A percentile compares a stretch with the other conserved stretches of the same genome.
Conservation (phyloP, 2,797 vertebrate genomes). For the Clarias laeviceps region DNA sequence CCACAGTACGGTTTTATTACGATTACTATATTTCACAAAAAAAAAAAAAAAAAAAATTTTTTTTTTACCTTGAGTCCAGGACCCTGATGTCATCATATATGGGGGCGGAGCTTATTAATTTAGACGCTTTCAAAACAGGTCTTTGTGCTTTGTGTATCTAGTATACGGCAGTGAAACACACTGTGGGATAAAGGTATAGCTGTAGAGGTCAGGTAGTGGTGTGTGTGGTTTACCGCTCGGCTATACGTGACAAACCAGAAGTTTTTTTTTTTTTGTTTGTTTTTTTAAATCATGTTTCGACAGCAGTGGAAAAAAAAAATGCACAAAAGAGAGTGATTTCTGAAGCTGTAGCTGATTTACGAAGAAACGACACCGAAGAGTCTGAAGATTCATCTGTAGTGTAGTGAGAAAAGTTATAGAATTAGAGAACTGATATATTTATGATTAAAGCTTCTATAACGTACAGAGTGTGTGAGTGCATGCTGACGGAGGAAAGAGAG, state of each 20-base stretch:
- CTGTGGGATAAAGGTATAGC: neutral
- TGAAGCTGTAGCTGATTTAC: neutral
- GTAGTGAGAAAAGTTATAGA: neutral
- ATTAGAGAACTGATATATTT: neutral
- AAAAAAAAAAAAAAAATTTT: too few species aligned
- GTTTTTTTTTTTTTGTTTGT: neutral
- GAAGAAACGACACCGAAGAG: neutral
- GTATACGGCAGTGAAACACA: neutral
- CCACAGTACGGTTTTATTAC: neutral
- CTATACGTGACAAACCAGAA: slow-evolving; percentile 14
- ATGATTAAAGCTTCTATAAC: neutral
- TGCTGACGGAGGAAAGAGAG: neutral
- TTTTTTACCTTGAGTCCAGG: neutral
- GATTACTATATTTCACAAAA: too few species aligned
- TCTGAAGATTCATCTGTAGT: neutral
- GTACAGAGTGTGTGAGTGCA: neutral
- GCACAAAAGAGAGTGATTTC: neutral
- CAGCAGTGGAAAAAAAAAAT: neutral
- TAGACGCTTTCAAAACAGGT: neutral
- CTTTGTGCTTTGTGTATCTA: neutral
- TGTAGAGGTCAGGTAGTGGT: slow-evolving; percentile 1
- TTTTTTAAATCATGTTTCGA: neutral
- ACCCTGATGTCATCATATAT: neutral
- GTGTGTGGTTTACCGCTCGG: slow-evolving; percentile 4
- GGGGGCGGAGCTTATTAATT: neutral